Evolutionary conservation across 2,113 vertebrate species (phyloP).

Genomic region (Circaetus cinerascens): DNA sequence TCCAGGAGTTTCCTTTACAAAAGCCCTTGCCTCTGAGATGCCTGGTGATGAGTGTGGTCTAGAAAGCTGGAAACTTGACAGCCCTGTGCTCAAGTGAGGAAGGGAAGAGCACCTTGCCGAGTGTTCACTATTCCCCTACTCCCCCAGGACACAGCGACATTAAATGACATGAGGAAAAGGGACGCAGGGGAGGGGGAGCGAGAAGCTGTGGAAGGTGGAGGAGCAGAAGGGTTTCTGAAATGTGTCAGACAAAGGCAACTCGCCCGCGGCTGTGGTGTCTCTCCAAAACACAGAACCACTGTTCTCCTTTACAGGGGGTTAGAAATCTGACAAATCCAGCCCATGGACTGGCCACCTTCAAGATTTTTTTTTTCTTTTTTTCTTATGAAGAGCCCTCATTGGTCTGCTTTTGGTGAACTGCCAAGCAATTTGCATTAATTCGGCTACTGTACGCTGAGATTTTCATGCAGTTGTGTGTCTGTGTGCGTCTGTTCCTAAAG

Average conservation of each 20-base stretch:
- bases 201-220: not conserved
- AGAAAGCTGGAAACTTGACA: not conserved
- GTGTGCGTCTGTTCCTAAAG: no score
- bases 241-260: not conserved
- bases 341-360: not conserved
- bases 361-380: not conserved
- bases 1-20: not conserved
- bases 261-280: rapidly evolving
- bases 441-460: no score
- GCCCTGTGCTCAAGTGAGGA: not conserved
- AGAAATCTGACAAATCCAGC: not conserved
- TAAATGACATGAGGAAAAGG: not conserved
- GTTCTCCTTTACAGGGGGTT: not conserved
- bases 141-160: not conserved
- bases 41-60: not conserved
- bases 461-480: no score
- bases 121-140: not conserved
- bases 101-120: not conserved
- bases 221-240: not conserved
- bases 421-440: not conserved
- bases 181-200: rapidly evolving
- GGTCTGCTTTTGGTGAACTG: not conserved
- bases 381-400: not conserved
- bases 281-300: not conserved
- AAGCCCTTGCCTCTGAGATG: not conserved